These are phyloP conservation scores for Hedychridium roseum DNA, from an alignment of 2,888 invertebrate genomes.

Conservation along the genomic window DNA sequence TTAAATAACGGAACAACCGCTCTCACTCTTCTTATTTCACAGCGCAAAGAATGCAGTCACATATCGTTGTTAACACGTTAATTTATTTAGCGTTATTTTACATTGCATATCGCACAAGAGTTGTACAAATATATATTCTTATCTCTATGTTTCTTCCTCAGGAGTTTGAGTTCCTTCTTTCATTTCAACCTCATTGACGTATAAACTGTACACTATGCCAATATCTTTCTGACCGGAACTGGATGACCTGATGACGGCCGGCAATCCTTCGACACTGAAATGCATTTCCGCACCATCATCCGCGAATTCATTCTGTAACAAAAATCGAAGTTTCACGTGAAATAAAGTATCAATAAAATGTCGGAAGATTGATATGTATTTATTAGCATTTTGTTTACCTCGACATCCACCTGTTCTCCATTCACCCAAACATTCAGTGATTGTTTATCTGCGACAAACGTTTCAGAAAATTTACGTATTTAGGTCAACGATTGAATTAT, in stretches of 20 bases:
- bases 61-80: no score
- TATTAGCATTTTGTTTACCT: no score
- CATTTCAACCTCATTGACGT: conserved; percentile 50
- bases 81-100: no score
- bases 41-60: no score
- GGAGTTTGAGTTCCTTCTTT: conserved; percentile 30
- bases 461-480: no score
- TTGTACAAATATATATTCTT: no score
- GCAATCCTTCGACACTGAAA: conserved; percentile 69
- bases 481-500: background rate
- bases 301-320: conserved; percentile 80
- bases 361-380: no score
- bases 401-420: conserved; percentile 73
- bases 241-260: conserved; percentile 65
- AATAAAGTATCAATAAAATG: no score
- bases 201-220: conserved; percentile 52
- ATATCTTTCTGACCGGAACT: conserved; percentile 53
- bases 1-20: no score
- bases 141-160: background rate
- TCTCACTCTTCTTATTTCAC: no score
- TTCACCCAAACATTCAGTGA: conserved; percentile 81
- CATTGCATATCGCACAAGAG: no score
- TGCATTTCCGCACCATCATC: conserved; percentile 86
- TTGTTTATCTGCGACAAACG: conserved; percentile 71
- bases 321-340: no score